A percentile compares a stretch with the other conserved stretches of the same genome.
These are phyloP conservation scores for Acromyrmex charruanus DNA, from an alignment of 1,140 invertebrate genomes.

Conservation along the genomic window DNA sequence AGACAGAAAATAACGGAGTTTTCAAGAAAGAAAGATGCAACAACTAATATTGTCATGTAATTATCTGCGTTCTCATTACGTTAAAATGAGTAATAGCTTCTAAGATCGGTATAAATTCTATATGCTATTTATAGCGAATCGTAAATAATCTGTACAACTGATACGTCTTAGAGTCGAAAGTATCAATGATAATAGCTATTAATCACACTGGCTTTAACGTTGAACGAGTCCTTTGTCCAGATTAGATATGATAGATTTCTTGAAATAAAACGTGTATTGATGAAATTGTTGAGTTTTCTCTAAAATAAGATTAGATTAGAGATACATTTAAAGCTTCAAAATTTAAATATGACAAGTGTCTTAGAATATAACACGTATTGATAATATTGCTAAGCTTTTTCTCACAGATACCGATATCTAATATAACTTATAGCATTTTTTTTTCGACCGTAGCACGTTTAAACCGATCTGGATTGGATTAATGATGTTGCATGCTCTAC, in stretches of 20 bases:
- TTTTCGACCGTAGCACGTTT: no score
- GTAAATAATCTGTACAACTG: conserved; percentile 4
- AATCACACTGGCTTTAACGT: background rate
- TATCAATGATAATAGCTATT: conserved; percentile 5
- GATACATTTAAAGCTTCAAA: background rate
- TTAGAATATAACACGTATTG: background rate
- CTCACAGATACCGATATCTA: background rate
- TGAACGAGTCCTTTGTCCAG: background rate
- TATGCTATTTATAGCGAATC: conserved; percentile 1
- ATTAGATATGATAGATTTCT: conserved; percentile 7
- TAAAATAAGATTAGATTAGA: background rate
- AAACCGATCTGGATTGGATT: no score
- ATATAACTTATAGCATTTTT: background rate
- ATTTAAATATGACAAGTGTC: background rate
- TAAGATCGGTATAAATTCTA: conserved; percentile 18
- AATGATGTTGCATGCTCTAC: no score
- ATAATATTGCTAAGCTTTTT: background rate
- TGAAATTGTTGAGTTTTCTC: background rate
- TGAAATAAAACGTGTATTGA: background rate
- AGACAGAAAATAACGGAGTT: background rate
- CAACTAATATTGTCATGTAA: background rate
- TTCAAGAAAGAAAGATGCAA: background rate
- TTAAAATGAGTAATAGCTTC: conserved; percentile 25
- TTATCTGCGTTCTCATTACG: conserved; percentile 17
- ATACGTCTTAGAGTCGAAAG: background rate